Base-by-base conservation (phyloP, 2,888 invertebrate genomes). In the Eristalinus aeneus region DNA sequence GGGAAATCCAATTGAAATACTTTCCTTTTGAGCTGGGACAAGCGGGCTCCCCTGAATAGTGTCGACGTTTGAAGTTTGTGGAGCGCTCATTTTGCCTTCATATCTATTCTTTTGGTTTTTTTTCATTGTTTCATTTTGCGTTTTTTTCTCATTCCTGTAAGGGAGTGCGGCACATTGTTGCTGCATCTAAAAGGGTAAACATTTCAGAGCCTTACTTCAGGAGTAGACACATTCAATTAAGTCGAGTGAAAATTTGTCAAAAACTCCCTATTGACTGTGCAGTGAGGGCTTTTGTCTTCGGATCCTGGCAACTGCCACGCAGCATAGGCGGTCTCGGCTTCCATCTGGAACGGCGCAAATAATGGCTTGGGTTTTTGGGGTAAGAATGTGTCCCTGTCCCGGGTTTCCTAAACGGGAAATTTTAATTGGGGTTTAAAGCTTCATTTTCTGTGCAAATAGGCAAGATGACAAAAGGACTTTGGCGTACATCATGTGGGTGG, bases 391-490 rank as follows among this genome's bases (percentile, higher is more conserved):
- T 71, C 64, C 54, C 46, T 16, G 46, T 16, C 10, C 27, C 23
- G 32, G 63, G 72, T 61, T 77, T 73, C 68, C 72, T 34, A 71
- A 73, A 61, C 65, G 79, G 75, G n/a, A 69, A 84, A 74, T 84
- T 79, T 84, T 84, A 84, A 84, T 84, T 79, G 84, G 79, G 84
- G 71, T 75, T 84, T 75, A 79, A 67, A 75, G 71, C 71, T 84
- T 84, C 54, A 74, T 67, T 84, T 79, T 75, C 36, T 74, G 63
- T 60, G 58, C 71, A 79, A 79, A 75, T 84, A 84, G 74, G 79
- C 75, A 72, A 65, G 74, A 84, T 84, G 75, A 85, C 67, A 85
- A 85, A 85, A 63, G 80, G 72, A 84, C 71, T 75, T 67, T 12
- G 60, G 69, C 16, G 36, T 5, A 16, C 63, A 31, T n/a, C 32